phyloP scores from a whole-genome alignment of 2,888 invertebrate species.

The Morpho achilles region DNA sequence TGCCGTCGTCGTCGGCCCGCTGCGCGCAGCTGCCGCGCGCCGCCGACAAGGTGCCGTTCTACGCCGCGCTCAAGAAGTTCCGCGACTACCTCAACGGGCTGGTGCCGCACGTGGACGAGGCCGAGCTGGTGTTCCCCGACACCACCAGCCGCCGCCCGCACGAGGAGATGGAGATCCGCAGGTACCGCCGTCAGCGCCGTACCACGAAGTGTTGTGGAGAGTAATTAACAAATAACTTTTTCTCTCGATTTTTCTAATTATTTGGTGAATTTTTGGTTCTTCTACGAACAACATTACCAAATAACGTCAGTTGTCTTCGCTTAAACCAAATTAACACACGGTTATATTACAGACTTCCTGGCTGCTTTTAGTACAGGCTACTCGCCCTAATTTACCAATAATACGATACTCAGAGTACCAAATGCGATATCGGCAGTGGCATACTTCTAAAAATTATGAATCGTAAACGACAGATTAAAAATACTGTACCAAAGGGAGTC shows the following conservation, averaged over 20 bases:
- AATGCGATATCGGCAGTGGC: background rate
- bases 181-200: slow-evolving; percentile 45
- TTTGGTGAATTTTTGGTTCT: no score
- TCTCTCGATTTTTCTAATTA: no score
- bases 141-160: slow-evolving; percentile 69
- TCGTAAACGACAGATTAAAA: slow-evolving; percentile 42
- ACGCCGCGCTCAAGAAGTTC: slow-evolving; percentile 96
- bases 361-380: no score
- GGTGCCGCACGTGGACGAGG: slow-evolving; percentile 90
- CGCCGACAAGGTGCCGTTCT: slow-evolving; percentile 98
- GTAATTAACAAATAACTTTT: no score
- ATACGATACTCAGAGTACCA: no score
- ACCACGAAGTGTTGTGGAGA: no score
- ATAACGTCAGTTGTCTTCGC: no score
- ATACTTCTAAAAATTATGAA: slow-evolving; percentile 9
- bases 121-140: slow-evolving; percentile 90
- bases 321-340: no score
- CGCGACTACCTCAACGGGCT: slow-evolving; percentile 95
- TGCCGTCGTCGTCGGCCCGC: slow-evolving; percentile 98
- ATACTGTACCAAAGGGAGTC: slow-evolving; percentile 36
- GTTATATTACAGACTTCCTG: no score
- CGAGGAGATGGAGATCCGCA: slow-evolving; percentile 77
- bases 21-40: slow-evolving; percentile 98
- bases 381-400: no score
- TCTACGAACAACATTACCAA: no score